Conservation (phyloP, 2,113 vertebrate species). For the Grus americana region DNA sequence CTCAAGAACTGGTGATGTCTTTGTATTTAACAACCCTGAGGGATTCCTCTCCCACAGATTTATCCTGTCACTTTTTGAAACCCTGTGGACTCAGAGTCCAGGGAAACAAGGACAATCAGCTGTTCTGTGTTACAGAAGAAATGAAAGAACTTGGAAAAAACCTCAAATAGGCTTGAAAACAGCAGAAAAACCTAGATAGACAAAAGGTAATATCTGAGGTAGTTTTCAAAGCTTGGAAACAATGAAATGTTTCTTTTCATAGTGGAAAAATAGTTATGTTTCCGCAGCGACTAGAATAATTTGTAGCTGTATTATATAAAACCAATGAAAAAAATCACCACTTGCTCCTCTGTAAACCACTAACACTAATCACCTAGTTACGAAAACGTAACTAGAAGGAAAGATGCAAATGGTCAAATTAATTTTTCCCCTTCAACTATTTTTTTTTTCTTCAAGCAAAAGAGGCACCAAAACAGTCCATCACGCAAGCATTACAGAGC, state of each 20-base stretch:
- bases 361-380: background rate
- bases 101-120: background rate
- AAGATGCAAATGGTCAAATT: conserved; percentile 49
- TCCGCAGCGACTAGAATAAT: background rate
- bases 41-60: background rate
- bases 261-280: conserved; percentile 17
- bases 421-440: background rate
- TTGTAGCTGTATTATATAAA: background rate
- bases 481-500: background rate
- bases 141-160: background rate
- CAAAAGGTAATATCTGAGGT: background rate
- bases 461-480: background rate
- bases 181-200: background rate
- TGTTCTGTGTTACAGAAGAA: background rate
- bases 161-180: background rate
- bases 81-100: background rate
- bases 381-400: background rate
- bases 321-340: background rate
- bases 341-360: conserved; percentile 28
- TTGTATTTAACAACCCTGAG: background rate
- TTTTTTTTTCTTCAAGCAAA: background rate
- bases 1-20: background rate
- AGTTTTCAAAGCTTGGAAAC: conserved; percentile 27
- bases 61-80: background rate
- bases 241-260: background rate